Percentiles rank a stretch among this genome's conserved stretches.
Conservation (phyloP, 1,140 invertebrate genomes). For the Aphidius gifuensis region DNA sequence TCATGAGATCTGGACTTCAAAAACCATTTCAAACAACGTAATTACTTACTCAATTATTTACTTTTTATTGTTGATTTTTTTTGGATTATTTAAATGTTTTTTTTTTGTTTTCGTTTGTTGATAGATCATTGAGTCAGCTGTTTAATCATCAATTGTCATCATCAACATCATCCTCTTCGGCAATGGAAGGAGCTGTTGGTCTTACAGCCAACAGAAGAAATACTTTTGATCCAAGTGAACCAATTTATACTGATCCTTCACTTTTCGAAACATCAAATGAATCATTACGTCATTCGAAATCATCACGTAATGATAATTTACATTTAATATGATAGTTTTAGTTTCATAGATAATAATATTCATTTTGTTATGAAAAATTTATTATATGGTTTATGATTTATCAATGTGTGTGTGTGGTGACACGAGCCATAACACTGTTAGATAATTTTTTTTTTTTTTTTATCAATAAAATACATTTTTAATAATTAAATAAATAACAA, state of each 20-base stretch:
- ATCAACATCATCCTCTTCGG: constrained; percentile 32
- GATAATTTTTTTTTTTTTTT: too few species aligned
- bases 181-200: constrained; percentile 44
- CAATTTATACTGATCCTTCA: constrained; percentile 89
- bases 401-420: too few species aligned
- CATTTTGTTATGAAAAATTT: background rate
- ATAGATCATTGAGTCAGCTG: constrained; percentile 41
- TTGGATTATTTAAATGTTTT: background rate
- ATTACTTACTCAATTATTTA: constrained; percentile 14
- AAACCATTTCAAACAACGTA: constrained; percentile 47
- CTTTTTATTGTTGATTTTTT: background rate
- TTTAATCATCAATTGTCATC: constrained; percentile 37
- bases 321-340: constrained; percentile 41
- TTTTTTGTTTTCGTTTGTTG: background rate
- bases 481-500: too few species aligned
- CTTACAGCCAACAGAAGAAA: constrained; percentile 38
- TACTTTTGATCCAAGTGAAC: constrained; percentile 77
- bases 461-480: too few species aligned
- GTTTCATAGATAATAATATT: background rate
- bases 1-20: constrained; percentile 45
- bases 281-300: constrained; percentile 61
- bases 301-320: constrained; percentile 41
- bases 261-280: constrained; percentile 74
- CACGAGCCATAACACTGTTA: too few species aligned
- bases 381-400: too few species aligned